Evolutionary conservation across 2,888 invertebrate species (phyloP), one percentile per base, ranked within the genome.

Genomic region (Campopleginae sp.): DNA sequence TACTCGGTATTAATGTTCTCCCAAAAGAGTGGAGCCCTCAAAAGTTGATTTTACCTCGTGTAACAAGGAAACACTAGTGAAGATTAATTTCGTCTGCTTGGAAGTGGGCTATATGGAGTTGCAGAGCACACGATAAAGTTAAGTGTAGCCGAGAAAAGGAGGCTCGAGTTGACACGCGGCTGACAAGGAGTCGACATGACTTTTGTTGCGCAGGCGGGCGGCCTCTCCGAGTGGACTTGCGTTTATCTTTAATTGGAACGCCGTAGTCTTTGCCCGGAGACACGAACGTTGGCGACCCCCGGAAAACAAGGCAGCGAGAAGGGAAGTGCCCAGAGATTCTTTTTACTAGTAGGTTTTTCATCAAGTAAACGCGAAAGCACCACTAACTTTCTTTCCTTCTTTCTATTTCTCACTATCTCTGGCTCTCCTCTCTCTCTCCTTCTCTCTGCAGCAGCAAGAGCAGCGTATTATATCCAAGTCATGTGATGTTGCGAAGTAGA

Each of bases 221-320:
- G 58, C 71, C 46, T 42, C 46, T 42, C 58, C 66, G 71, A 85
- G 85, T 85, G 82, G 82, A 82, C 82, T 80, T 54, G 72, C 85
- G 80, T 85, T 85, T 85, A 85, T 82, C 85, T 85, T 85, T 85
- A 85, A 85, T 85, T 85, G 85, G 85, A 80, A 58, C 33, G n/a
- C 76, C 66, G 80, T 80, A 80, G 72, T 80, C 82, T 58, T 66
- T 31, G 54, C 31, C 27, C 5, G 66, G 19, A 46, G 54, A 82
- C 72, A 48, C 76, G 72, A 72, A 80, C 63, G 76, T 82, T 82
- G 61, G 66, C 76, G 74, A 79, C 27, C 77, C 70, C 66, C 38
- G 44, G 58, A 44, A 76, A 70, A 76, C 61, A 82, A 46, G 63
- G 54, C 63, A 46, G 46, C 31, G 66, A n/a, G n/a, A 61, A 38